These are phyloP conservation scores for Parapsyche elsis DNA, from an alignment of 1,140 invertebrate genomes.

Conservation along the genomic window DNA sequence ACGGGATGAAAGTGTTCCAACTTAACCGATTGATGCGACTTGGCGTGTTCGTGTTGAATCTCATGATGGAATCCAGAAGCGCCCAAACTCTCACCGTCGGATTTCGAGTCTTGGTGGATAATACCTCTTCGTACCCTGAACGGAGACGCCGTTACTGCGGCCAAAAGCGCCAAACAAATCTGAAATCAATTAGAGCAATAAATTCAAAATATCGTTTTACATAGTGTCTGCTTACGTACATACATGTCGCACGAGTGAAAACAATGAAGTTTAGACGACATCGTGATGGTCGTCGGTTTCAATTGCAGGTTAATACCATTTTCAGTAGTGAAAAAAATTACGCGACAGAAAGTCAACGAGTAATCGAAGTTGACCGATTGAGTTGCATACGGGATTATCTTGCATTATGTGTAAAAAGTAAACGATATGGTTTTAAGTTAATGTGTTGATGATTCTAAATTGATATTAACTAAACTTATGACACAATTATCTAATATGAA, in stretches of 20 bases:
- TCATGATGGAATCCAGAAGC: slow-evolving; percentile 69
- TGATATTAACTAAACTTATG: too few relatives aligned
- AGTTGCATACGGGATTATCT: not conserved
- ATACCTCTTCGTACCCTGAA: slow-evolving; percentile 57
- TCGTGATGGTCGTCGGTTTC: slow-evolving; percentile 5
- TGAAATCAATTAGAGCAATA: slow-evolving; percentile 46
- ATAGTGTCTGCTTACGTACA: not conserved
- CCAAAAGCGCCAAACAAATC: slow-evolving; percentile 66
- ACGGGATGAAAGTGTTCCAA: slow-evolving; percentile 75
- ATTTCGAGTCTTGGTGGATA: slow-evolving; percentile 63
- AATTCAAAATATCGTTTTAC: not conserved
- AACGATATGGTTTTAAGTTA: too few relatives aligned
- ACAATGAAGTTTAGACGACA: not conserved
- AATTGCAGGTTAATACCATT: slow-evolving; percentile 14
- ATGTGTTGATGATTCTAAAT: too few relatives aligned
- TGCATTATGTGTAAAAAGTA: too few relatives aligned
- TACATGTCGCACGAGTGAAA: not conserved
- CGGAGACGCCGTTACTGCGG: slow-evolving; percentile 63
- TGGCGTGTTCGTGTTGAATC: slow-evolving; percentile 71
- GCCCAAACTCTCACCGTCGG: slow-evolving; percentile 65
- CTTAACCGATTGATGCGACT: slow-evolving; percentile 74
- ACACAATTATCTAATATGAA: too few relatives aligned
- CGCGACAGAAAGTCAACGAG: slow-evolving; percentile 35
- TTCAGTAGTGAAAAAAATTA: slow-evolving; percentile 11
- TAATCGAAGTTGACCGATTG: not conserved